Evolutionary conservation across 2,797 vertebrate genomes (phyloP).

Genomic region (Sardinella longiceps): DNA sequence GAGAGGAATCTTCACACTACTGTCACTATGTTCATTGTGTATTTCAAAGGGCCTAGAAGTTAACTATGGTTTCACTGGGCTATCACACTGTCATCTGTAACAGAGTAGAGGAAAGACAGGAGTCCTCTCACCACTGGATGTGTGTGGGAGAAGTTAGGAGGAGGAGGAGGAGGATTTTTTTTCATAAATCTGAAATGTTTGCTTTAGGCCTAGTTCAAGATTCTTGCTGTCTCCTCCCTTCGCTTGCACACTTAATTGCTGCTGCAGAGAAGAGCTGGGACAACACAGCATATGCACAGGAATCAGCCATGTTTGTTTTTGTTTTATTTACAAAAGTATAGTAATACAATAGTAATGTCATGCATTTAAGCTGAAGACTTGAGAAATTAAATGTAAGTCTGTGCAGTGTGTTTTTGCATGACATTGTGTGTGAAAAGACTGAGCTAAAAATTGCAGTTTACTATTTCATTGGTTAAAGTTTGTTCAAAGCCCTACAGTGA

Average conservation of each 20-base stretch:
- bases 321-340: not conserved
- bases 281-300: not conserved
- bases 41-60: not conserved
- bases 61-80: not conserved
- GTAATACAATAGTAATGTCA: no score
- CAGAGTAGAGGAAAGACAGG: not conserved
- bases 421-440: not conserved
- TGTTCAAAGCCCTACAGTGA: no score
- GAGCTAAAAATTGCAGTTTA: not conserved
- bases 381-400: no score
- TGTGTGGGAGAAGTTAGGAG: not conserved
- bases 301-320: not conserved
- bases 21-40: not conserved
- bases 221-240: not conserved
- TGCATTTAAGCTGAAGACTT: no score
- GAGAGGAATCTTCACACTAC: not conserved
- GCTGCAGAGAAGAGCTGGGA: not conserved
- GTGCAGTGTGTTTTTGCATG: not conserved
- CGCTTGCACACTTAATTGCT: not conserved
- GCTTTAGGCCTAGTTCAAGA: not conserved
- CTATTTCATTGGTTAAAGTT: not conserved
- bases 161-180: not conserved
- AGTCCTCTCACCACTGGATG: not conserved
- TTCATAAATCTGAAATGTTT: slow-evolving; percentile 13
- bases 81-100: not conserved